Evolutionary conservation across 2,888 invertebrate species (phyloP).

Genomic region (Sinodicranocentrus sp.): DNA sequence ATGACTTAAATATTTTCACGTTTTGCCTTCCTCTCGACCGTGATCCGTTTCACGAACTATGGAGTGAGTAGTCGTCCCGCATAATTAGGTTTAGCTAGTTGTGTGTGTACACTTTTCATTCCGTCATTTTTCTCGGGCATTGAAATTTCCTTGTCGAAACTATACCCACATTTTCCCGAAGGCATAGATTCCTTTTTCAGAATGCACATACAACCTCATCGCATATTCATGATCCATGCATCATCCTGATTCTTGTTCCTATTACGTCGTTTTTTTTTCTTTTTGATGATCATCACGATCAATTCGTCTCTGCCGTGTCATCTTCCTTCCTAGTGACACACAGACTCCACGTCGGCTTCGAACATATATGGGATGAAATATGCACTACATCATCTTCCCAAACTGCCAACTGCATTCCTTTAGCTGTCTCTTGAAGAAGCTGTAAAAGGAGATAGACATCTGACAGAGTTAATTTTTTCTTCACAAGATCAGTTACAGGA

Average conservation of each 20-base stretch:
- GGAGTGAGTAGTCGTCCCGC: too few species aligned
- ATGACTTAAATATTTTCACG: too few species aligned
- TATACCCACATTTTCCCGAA: too few species aligned
- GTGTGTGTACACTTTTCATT: neutral
- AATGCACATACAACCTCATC: neutral
- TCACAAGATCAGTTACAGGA: neutral
- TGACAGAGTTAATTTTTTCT: neutral
- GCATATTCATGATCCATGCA: neutral
- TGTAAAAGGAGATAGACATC: too few species aligned
- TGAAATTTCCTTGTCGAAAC: too few species aligned
- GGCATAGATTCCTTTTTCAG: too few species aligned
- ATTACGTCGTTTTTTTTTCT: neutral
- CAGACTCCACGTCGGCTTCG: neutral
- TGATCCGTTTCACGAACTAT: too few species aligned
- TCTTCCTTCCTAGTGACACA: constrained; percentile 35
- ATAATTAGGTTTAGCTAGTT: neutral
- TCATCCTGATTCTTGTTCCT: neutral
- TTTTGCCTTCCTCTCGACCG: too few species aligned
- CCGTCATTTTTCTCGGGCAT: neutral
- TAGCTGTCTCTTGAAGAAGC: too few species aligned
- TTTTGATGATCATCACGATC: neutral
- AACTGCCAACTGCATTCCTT: too few species aligned
- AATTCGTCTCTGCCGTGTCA: constrained; percentile 18
- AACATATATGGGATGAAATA: neutral
- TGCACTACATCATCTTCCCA: too few species aligned